Evolutionary conservation across 2,888 invertebrate genomes (phyloP).

Genomic region (Bombylius major): DNA sequence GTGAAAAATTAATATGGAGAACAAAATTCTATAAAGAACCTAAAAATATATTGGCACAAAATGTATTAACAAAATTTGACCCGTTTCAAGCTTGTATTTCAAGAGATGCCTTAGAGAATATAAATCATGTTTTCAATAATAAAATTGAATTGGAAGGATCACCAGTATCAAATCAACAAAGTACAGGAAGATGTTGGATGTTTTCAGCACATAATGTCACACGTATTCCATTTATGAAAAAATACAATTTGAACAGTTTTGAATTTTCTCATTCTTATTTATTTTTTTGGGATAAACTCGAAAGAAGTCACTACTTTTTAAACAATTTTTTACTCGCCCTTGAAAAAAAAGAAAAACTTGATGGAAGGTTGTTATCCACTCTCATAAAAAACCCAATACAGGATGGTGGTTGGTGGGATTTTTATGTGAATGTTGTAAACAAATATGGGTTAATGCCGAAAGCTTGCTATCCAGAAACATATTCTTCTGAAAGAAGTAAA

Average conservation of each 20-base stretch:
- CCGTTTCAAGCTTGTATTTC: too few species aligned
- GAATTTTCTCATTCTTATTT: conserved; percentile 82
- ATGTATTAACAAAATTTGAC: too few species aligned
- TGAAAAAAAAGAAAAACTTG: conserved; percentile 56
- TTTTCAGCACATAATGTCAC: conserved; percentile 79
- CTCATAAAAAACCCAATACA: too few species aligned
- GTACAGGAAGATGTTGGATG: conserved; percentile 80
- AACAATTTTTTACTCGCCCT: too few species aligned
- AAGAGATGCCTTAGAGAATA: too few species aligned
- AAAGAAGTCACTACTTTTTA: conserved; percentile 73
- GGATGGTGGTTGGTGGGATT: conserved; percentile 89
- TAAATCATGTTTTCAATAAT: too few species aligned
- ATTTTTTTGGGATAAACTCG: conserved; percentile 90
- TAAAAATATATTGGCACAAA: too few species aligned
- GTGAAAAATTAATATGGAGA: too few species aligned
- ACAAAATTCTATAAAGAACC: too few species aligned
- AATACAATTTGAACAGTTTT: conserved; percentile 72
- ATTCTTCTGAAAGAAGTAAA: too few species aligned
- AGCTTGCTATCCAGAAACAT: conserved; percentile 73
- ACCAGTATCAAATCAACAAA: conserved; percentile 79
- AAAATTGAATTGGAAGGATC: conserved; percentile 70
- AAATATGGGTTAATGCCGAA: conserved; percentile 84
- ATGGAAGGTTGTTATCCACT: conserved; percentile 69
- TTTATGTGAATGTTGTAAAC: conserved; percentile 75
- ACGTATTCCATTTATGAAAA: conserved; percentile 72